phyloP scores from a whole-genome alignment of 2,888 invertebrate species.

The Neuroscelio doddi region DNA sequence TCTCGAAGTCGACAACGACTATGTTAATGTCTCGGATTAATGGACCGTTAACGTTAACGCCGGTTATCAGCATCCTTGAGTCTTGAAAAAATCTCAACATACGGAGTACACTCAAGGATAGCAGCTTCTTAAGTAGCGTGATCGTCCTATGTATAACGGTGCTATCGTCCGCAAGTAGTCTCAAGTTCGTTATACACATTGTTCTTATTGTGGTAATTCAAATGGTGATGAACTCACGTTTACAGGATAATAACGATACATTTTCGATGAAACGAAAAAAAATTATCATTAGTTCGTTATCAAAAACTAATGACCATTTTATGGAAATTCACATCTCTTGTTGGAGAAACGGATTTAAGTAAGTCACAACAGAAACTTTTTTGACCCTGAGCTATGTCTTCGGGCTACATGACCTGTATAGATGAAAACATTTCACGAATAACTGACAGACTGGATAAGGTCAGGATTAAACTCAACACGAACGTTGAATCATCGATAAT shows the following conservation, averaged over 20 bases:
- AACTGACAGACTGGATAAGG: slow-evolving; percentile 50
- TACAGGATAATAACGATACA: too few relatives aligned
- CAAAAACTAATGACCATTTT: too few relatives aligned
- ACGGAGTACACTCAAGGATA: slow-evolving; percentile 53
- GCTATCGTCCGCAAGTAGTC: neutral
- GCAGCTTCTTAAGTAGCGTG: slow-evolving; percentile 33
- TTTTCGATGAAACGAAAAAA: too few relatives aligned
- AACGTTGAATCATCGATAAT: slow-evolving; percentile 19
- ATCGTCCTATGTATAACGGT: slow-evolving; percentile 27
- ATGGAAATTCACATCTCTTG: too few relatives aligned
- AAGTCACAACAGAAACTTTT: slow-evolving; percentile 31
- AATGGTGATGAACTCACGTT: too few relatives aligned
- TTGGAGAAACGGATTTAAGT: too few relatives aligned
- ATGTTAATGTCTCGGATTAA: slow-evolving; percentile 53
- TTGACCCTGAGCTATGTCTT: slow-evolving; percentile 56
- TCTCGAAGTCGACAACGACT: slow-evolving; percentile 16
- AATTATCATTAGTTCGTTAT: too few relatives aligned
- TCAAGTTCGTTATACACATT: too few relatives aligned
- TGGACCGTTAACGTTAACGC: slow-evolving; percentile 55
- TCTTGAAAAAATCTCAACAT: slow-evolving; percentile 49
- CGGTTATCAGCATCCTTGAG: slow-evolving; percentile 48
- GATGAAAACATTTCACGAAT: slow-evolving; percentile 36
- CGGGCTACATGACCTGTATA: slow-evolving; percentile 38
- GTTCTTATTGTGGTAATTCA: too few relatives aligned
- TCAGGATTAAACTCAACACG: slow-evolving; percentile 50